These are phyloP conservation scores for Nyleta sp. DNA, from an alignment of 2,888 invertebrate species.

Conservation along the genomic window DNA sequence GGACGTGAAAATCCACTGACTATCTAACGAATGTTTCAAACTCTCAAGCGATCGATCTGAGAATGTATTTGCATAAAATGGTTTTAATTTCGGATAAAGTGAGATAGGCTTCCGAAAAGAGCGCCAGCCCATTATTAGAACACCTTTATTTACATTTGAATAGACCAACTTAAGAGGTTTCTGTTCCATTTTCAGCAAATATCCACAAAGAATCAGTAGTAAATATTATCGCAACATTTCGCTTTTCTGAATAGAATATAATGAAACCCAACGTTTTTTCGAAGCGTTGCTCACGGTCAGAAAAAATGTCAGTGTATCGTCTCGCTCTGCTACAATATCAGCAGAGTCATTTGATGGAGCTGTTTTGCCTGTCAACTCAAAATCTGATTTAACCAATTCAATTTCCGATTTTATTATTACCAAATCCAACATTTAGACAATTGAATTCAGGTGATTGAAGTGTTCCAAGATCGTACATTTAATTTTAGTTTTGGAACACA, in stretches of 20 bases:
- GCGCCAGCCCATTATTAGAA: conserved; percentile 11
- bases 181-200: conserved; percentile 15
- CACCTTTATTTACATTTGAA: conserved; percentile 37
- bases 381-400: too few species aligned
- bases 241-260: conserved; percentile 17
- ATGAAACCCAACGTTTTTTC: neutral
- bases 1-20: neutral
- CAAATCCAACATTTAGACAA: too few species aligned
- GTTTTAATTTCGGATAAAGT: conserved; percentile 20
- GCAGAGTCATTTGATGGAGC: too few species aligned
- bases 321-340: too few species aligned
- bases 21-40: neutral
- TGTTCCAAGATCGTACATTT: too few species aligned
- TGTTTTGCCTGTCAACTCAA: too few species aligned
- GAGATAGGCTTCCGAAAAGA: conserved; percentile 4
- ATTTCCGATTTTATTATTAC: too few species aligned
- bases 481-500: too few species aligned
- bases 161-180: conserved; percentile 16
- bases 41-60: neutral
- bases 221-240: conserved; percentile 17
- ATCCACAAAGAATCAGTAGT: conserved; percentile 11
- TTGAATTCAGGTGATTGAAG: too few species aligned
- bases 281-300: too few species aligned
- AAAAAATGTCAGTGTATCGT: too few species aligned
- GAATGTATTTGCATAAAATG: conserved; percentile 29